phyloP scores from a whole-genome alignment of 1,140 invertebrate genomes.

The Tenebrio molitor region DNA sequence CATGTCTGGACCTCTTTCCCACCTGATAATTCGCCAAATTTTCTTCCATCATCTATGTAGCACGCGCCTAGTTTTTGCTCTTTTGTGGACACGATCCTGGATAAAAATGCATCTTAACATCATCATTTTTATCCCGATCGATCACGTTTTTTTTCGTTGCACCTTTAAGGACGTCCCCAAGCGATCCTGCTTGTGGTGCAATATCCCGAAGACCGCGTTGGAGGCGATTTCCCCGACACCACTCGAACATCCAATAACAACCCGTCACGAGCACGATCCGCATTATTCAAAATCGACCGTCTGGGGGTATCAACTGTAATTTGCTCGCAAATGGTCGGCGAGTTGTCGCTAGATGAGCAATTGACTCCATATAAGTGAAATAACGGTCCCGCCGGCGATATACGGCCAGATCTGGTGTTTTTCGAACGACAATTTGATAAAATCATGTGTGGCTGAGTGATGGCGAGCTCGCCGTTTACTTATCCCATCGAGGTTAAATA shows the following conservation, averaged over 20 bases:
- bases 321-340: conserved; percentile 2
- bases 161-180: background rate
- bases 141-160: conserved; percentile 1
- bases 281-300: background rate
- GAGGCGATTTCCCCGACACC: conserved; percentile 3
- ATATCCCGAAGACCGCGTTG: background rate
- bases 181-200: conserved; percentile 18
- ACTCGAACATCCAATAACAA: conserved; percentile 27
- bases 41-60: too few relatives aligned
- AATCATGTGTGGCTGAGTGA: conserved; percentile 4
- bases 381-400: conserved; percentile 4
- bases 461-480: conserved; percentile 15
- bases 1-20: too few relatives aligned
- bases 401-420: conserved; percentile 12
- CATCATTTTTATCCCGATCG: too few relatives aligned
- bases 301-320: conserved; percentile 4
- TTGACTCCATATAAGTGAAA: conserved; percentile 28
- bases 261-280: conserved; percentile 17
- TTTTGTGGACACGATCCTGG: too few relatives aligned
- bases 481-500: conserved; percentile 31
- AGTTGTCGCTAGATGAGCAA: conserved; percentile 25
- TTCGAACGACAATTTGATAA: conserved; percentile 11
- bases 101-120: too few relatives aligned
- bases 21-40: too few relatives aligned
- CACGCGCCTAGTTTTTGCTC: too few relatives aligned